phyloP scores from a whole-genome alignment of 30 jellyfish, hydroid and myxozoan species.

The Cassiopea xamachana region DNA sequence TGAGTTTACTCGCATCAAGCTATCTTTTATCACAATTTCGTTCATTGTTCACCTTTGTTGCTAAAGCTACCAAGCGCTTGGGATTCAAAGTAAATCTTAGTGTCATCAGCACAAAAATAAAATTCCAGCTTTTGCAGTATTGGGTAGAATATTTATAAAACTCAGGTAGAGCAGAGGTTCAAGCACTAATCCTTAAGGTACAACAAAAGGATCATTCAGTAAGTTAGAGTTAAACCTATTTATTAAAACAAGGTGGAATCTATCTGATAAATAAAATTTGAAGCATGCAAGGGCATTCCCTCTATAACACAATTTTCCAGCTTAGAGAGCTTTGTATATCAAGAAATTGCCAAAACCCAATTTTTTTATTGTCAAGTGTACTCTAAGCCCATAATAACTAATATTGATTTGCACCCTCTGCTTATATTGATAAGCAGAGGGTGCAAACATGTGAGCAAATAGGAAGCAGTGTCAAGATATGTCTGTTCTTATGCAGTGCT shows the following conservation, averaged over 20 bases:
- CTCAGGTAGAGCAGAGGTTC: constrained; percentile 44
- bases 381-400: background rate
- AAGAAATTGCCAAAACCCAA: background rate
- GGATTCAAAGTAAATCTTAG: constrained; percentile 48
- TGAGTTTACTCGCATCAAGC: background rate
- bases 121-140: constrained; percentile 37
- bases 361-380: constrained; percentile 37
- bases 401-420: no score
- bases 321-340: constrained; percentile 10
- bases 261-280: constrained; percentile 7
- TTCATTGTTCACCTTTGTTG: background rate
- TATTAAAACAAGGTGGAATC: background rate
- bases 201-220: background rate
- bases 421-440: no score
- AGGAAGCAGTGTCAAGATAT: no score
- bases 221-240: background rate
- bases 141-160: constrained; percentile 32
- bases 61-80: background rate
- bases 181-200: constrained; percentile 38
- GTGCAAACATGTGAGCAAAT: no score
- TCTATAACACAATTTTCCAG: constrained; percentile 37
- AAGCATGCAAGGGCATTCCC: constrained; percentile 48
- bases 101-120: constrained; percentile 61
- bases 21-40: background rate
- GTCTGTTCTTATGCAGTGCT: no score